Evolutionary conservation across 2,797 vertebrate genomes (phyloP), one percentile per base, ranked within the genome.

Genomic region (Melanotaenia trifasciata): DNA sequence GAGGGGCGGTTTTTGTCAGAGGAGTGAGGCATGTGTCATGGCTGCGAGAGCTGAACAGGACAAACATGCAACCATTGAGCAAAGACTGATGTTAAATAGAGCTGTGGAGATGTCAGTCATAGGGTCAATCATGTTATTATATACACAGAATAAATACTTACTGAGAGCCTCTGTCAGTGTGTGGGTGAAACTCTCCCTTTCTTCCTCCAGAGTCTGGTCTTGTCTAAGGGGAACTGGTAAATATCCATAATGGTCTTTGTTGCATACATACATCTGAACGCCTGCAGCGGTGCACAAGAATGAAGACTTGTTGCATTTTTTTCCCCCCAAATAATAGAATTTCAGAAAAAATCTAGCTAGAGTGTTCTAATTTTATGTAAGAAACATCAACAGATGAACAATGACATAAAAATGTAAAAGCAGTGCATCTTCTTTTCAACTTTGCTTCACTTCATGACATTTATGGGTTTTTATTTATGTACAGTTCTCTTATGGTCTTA

Each of bases 221-320:
- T 92, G 83, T 72, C 94, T 93, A 74, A 97, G 89, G 5, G 96
- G 96, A 78, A 96, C 92, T 45, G 96, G 95, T 70, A 96, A 93
- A 88, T 95, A 96, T 10, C 96, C 96, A 0, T 96, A 96, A 84
- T 94, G 96, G 12, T 96, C 94, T 50, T 22, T 50, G 45, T 50
- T 50, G 45, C 45, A 50, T 7, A 50, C 45, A n/a, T n/a, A 50
- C 45, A 50, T 50, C 20, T 50, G 45, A 2, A 50, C 45, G 6
- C 45, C 45, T 50, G 20, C 45, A 50, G 40, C 3, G 45, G 45
- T 6, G 32, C 32, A 32, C 32, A 32, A 5, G 5, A 18, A 43
- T 16, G 40, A 16, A 16, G 16, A 14, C 40, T 16, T 14, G 14
- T 43, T 43, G 40, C 40, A n/a, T n/a, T 50, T 50, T 50, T 50